phyloP scores from a whole-genome alignment of 2,888 invertebrate species.

The Synanthedon tipuliformis region DNA sequence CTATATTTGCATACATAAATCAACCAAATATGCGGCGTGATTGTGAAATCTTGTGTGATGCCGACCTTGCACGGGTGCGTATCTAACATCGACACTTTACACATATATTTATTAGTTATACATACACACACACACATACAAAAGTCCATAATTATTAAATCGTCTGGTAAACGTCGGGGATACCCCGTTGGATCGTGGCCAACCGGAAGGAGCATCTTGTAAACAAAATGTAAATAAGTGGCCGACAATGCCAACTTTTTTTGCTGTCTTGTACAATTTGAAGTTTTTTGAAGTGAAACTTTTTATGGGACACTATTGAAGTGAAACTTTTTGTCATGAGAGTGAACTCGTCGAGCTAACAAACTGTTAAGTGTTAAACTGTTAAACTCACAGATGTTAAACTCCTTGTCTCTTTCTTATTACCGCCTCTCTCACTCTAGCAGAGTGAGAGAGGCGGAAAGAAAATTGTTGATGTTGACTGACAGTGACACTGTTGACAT shows the following conservation, averaged over 20 bases:
- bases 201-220: slow-evolving; percentile 58
- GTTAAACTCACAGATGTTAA: no score
- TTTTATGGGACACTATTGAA: no score
- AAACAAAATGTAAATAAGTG: slow-evolving; percentile 36
- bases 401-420: no score
- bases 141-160: slow-evolving; percentile 58
- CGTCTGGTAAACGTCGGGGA: slow-evolving; percentile 61
- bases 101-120: slow-evolving; percentile 20
- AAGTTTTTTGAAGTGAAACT: no score
- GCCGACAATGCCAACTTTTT: not conserved
- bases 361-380: no score
- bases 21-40: slow-evolving; percentile 8
- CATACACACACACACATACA: slow-evolving; percentile 24
- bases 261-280: not conserved
- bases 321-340: no score
- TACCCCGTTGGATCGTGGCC: slow-evolving; percentile 61
- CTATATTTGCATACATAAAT: slow-evolving; percentile 31
- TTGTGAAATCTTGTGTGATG: slow-evolving; percentile 12
- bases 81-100: slow-evolving; percentile 12
- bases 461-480: no score
- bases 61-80: slow-evolving; percentile 27
- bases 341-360: no score
- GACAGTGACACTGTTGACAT: no score
- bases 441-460: no score
- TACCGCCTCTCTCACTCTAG: no score